These are phyloP conservation scores for Platyrinchus mystaceus DNA, from an alignment of 2,797 vertebrate genomes.

Conservation along the genomic window DNA sequence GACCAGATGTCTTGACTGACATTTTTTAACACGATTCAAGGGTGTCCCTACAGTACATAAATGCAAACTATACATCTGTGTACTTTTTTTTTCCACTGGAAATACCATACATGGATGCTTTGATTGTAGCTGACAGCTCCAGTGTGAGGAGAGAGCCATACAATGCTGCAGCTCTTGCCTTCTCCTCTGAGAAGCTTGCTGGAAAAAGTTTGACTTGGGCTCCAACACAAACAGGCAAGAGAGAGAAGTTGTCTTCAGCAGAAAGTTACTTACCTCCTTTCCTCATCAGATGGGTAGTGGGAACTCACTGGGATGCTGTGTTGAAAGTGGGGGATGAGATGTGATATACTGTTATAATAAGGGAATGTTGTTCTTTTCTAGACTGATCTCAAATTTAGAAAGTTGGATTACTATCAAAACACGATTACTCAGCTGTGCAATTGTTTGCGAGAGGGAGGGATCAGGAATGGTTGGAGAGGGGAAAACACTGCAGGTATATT, in stretches of 20 bases:
- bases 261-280: constrained; percentile 30
- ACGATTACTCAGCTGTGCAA: neutral
- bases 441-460: constrained; percentile 11
- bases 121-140: constrained; percentile 55
- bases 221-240: neutral
- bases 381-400: constrained; percentile 53
- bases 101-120: constrained; percentile 62
- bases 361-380: constrained; percentile 55
- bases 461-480: neutral
- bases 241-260: neutral
- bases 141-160: constrained; percentile 6
- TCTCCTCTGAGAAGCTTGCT: neutral
- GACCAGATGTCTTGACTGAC: constrained; percentile 86
- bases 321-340: constrained; percentile 62
- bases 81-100: constrained; percentile 63
- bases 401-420: constrained; percentile 11
- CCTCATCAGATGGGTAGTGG: constrained; percentile 34
- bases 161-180: neutral
- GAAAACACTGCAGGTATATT: neutral
- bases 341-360: constrained; percentile 56
- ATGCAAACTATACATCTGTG: constrained; percentile 80
- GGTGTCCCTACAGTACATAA: constrained; percentile 77
- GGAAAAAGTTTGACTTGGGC: neutral
- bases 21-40: constrained; percentile 80
- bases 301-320: constrained; percentile 38